Evolutionary conservation across 92 coral and sea anemone genomes (phyloP).

Genomic region (Actinernus sp.): DNA sequence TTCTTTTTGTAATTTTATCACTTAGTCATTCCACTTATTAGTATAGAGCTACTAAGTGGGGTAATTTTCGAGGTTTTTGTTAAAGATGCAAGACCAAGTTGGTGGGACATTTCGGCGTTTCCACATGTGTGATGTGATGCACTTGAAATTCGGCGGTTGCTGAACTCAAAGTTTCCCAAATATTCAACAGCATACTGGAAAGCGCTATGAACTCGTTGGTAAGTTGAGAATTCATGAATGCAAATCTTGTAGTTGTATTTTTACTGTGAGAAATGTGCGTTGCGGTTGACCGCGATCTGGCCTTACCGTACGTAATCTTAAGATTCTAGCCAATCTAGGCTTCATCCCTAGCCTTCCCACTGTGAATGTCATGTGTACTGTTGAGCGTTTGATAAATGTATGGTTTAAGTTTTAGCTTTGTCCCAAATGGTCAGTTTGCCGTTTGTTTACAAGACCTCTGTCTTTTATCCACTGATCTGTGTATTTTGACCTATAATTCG

Average conservation of each 20-base stretch:
- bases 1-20: slow-evolving; percentile 20
- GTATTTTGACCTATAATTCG: slow-evolving; percentile 15
- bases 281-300: too few species aligned
- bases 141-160: slow-evolving; percentile 13
- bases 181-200: neutral
- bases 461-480: slow-evolving; percentile 9
- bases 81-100: slow-evolving; percentile 10
- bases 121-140: slow-evolving; percentile 21
- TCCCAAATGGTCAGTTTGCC: too few species aligned
- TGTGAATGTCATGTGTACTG: too few species aligned
- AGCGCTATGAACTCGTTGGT: slow-evolving; percentile 15
- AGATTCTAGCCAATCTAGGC: too few species aligned
- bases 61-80: too few species aligned
- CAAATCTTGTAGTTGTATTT: neutral
- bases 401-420: too few species aligned
- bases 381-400: too few species aligned
- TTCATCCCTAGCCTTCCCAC: too few species aligned
- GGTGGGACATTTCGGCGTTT: slow-evolving; percentile 29
- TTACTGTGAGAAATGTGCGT: too few species aligned
- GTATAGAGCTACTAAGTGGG: too few species aligned
- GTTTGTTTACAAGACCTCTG: neutral
- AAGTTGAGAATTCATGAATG: slow-evolving; percentile 23
- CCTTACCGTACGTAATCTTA: too few species aligned
- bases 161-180: slow-evolving; percentile 4
- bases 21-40: too few species aligned